A percentile compares a stretch with the other conserved stretches of the same genome.
Conservation (phyloP, 2,113 vertebrate species). For the Nestor notabilis region DNA sequence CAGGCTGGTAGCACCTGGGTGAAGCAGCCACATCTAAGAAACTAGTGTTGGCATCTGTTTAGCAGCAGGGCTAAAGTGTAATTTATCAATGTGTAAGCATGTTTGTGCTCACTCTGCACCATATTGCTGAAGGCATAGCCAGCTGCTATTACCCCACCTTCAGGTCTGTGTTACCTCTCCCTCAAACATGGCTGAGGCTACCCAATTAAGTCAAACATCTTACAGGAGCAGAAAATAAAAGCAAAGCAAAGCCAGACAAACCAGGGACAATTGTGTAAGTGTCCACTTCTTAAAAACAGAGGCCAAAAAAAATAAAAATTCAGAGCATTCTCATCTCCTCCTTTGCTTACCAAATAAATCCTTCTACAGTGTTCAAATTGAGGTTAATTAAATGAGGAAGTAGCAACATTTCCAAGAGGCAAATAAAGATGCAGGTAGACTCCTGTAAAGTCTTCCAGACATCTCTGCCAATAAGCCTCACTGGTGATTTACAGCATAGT, state of each 20-base stretch:
- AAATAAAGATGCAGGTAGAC: neutral
- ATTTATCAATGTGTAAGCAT: neutral
- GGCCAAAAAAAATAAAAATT: neutral
- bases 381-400: neutral
- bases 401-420: neutral
- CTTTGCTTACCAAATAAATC: neutral
- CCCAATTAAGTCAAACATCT: neutral
- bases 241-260: neutral
- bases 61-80: neutral
- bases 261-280: accelerated
- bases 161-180: neutral
- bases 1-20: neutral
- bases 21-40: neutral
- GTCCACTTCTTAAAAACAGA: neutral
- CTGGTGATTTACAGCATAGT: neutral
- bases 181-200: neutral
- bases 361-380: neutral
- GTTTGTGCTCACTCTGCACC: too few species aligned
- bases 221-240: neutral
- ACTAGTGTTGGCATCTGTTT: neutral
- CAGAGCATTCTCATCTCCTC: neutral
- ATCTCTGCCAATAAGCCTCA: neutral
- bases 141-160: neutral
- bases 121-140: neutral
- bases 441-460: neutral